These are phyloP conservation scores for Heteromurus nitidus DNA, from an alignment of 2,888 invertebrate species.

Conservation along the genomic window DNA sequence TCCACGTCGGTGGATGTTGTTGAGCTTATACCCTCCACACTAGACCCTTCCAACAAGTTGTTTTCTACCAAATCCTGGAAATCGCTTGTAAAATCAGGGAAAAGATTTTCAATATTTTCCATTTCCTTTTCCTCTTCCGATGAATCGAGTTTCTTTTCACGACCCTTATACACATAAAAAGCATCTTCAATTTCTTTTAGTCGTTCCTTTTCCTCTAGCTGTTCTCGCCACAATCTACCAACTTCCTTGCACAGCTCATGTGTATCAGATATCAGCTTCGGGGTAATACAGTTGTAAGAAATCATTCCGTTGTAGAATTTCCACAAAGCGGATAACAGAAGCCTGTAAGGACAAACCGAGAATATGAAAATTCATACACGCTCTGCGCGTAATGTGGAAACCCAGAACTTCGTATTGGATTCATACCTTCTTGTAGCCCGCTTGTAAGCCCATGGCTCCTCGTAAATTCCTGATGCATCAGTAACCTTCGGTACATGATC, in stretches of 20 bases:
- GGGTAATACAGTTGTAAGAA: conserved; percentile 76
- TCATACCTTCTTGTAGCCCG: conserved; percentile 65
- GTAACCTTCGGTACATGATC: conserved; percentile 49
- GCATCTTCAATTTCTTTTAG: conserved; percentile 83
- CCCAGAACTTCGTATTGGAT: too few species aligned
- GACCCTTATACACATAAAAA: conserved; percentile 70
- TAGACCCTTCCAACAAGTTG: conserved; percentile 10
- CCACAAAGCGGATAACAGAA: conserved; percentile 83
- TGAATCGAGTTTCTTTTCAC: conserved; percentile 64
- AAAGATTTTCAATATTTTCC: conserved; percentile 67
- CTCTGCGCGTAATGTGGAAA: too few species aligned
- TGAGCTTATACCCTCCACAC: conserved; percentile 5
- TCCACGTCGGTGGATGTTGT: conserved; percentile 32
- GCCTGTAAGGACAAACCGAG: conserved; percentile 75
- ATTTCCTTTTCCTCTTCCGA: conserved; percentile 71
- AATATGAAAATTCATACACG: too few species aligned
- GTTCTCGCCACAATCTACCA: conserved; percentile 83
- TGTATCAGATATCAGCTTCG: conserved; percentile 77
- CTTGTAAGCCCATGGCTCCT: conserved; percentile 61
- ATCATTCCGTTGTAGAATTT: conserved; percentile 83
- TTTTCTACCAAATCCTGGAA: conserved; percentile 65
- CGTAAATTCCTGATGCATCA: conserved; percentile 61
- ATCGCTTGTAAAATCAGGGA: conserved; percentile 71
- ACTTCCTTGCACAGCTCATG: conserved; percentile 79
- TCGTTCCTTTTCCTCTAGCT: conserved; percentile 83